Percentiles rank a stretch among this genome's conserved stretches.
phyloP scores from a whole-genome alignment of 1,140 invertebrate genomes.

The Polypedilum vanderplanki region DNA sequence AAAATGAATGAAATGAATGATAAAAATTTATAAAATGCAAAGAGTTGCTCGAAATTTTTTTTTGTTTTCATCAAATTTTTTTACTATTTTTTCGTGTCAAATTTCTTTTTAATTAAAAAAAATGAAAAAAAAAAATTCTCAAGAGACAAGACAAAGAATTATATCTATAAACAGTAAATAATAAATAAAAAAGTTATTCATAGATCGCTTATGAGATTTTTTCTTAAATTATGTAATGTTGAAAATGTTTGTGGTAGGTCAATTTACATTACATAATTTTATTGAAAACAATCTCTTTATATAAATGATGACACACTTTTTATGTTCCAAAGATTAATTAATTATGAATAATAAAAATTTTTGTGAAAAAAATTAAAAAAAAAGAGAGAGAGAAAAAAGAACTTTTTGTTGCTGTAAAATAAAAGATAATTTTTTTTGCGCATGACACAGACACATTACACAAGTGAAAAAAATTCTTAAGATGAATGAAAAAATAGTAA shows the following conservation, averaged over 20 bases:
- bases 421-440: not conserved
- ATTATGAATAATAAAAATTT: not conserved
- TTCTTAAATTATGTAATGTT: no score
- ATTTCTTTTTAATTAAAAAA: no score
- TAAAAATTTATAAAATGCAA: no score
- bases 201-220: no score
- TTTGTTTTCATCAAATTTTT: no score
- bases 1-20: not conserved
- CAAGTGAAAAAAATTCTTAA: not conserved
- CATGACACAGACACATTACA: constrained; percentile 17
- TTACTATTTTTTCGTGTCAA: no score
- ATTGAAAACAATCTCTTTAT: not conserved
- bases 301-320: not conserved
- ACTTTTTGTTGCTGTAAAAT: no score
- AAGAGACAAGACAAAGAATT: constrained; percentile 4
- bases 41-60: no score
- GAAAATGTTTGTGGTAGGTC: no score
- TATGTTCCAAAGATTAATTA: constrained; percentile 19
- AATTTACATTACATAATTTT: no score
- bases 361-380: not conserved
- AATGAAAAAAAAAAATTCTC: not conserved
- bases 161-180: not conserved
- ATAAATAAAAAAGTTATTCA: not conserved
- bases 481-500: constrained; percentile 8
- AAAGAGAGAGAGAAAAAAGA: no score